Percentiles rank a stretch among this genome's conserved stretches.
Evolutionary conservation across 30 jellyfish, hydroid and myxozoan genomes (phyloP).

Genomic region (Aurelia sp.): DNA sequence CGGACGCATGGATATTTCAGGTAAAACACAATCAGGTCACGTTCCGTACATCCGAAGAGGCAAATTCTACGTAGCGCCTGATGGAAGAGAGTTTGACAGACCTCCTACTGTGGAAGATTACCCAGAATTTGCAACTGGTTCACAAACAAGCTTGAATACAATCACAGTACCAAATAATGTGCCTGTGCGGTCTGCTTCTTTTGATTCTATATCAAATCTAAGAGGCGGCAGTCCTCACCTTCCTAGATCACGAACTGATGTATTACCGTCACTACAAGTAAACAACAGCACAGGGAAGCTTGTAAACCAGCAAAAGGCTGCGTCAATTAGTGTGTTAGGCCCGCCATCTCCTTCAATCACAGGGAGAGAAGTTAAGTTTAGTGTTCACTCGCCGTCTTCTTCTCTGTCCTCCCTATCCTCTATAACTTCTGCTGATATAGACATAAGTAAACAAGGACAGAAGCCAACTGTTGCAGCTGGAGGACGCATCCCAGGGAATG

Average conservation of each 20-base stretch:
- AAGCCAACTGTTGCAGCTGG: background rate
- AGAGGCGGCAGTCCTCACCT: constrained; percentile 68
- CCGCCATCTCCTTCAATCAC: constrained; percentile 38
- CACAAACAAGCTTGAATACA: constrained; percentile 32
- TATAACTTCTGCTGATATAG: constrained; percentile 57
- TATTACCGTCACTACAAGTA: constrained; percentile 50
- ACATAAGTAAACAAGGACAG: background rate
- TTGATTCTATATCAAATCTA: constrained; percentile 42
- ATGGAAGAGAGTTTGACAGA: constrained; percentile 82
- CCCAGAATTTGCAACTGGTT: constrained; percentile 70
- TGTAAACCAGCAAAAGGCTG: constrained; percentile 12
- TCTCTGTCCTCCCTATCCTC: constrained; percentile 91
- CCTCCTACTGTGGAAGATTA: constrained; percentile 76
- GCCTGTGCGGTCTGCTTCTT: constrained; percentile 55
- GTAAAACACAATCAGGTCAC: background rate
- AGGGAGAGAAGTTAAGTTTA: constrained; percentile 2
- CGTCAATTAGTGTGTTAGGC: background rate
- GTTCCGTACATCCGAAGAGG: constrained; percentile 81
- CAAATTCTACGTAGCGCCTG: constrained; percentile 79
- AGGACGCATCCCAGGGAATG: constrained; percentile 38
- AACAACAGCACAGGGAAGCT: constrained; percentile 31
- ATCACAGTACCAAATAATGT: constrained; percentile 15
- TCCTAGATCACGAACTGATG: constrained; percentile 83
- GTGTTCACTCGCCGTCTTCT: constrained; percentile 81
- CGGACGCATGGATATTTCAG: constrained; percentile 17